A percentile compares a stretch with the other conserved stretches of the same genome.
Evolutionary conservation across 1,140 invertebrate genomes (phyloP).

Genomic region (Orussus abietinus): DNA sequence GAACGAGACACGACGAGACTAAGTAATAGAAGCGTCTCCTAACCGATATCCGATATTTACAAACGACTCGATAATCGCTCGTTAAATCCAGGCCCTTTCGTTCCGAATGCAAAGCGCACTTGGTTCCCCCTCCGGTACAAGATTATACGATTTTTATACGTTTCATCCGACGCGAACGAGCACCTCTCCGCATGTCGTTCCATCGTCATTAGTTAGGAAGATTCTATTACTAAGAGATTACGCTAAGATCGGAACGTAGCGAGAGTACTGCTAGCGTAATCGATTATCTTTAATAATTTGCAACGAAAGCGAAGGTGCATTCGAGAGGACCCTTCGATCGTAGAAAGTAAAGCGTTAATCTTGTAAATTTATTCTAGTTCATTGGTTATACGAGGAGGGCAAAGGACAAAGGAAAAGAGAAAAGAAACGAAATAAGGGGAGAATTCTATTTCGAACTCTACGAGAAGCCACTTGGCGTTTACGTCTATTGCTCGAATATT

Average conservation of each 20-base stretch:
- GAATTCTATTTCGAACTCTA: too few species aligned
- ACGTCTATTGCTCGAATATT: too few species aligned
- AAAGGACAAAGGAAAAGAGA: slow-evolving; percentile 15
- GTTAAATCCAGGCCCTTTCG: too few species aligned
- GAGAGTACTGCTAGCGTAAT: background rate
- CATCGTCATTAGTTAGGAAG: too few species aligned
- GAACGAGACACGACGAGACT: too few species aligned
- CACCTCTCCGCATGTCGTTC: slow-evolving; percentile 11
- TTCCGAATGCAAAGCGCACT: too few species aligned
- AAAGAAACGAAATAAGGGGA: slow-evolving; percentile 11
- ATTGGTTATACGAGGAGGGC: slow-evolving; percentile 12
- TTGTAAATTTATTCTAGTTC: slow-evolving; percentile 1
- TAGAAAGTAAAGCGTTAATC: slow-evolving; percentile 9
- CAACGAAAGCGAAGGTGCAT: slow-evolving; percentile 30
- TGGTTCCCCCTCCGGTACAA: too few species aligned
- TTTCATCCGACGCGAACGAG: slow-evolving; percentile 8
- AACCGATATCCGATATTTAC: too few species aligned
- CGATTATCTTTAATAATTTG: slow-evolving; percentile 23
- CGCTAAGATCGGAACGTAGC: background rate
- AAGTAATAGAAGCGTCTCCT: too few species aligned
- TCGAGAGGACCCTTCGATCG: too few species aligned
- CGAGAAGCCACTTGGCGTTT: too few species aligned
- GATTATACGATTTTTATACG: background rate
- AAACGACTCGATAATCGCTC: too few species aligned
- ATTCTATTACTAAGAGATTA: slow-evolving; percentile 14